Percentiles rank a stretch among this genome's conserved stretches.
Conservation (phyloP, 1,140 invertebrate species). For the Linepithema humile region DNA sequence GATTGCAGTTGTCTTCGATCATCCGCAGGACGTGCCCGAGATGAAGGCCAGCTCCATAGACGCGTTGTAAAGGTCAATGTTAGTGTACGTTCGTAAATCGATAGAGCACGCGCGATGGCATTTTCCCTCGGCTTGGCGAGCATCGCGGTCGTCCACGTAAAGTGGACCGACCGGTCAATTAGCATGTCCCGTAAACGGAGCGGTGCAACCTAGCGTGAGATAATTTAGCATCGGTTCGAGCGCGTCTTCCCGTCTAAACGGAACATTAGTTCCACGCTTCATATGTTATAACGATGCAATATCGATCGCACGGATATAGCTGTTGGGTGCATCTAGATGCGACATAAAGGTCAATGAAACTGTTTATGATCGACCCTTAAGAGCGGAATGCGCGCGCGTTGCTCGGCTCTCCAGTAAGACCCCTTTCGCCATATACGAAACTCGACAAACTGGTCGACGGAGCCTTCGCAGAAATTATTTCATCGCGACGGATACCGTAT, state of each 20-base stretch:
- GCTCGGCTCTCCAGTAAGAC: constrained; percentile 49
- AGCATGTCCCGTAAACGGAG: neutral
- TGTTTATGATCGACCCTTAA: constrained; percentile 55
- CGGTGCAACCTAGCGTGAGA: neutral
- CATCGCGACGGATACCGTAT: neutral
- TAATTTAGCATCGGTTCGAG: neutral
- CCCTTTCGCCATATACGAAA: constrained; percentile 69
- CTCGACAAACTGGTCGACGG: constrained; percentile 70
- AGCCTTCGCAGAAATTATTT: constrained; percentile 60
- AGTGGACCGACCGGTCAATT: constrained; percentile 53
- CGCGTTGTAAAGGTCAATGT: constrained; percentile 59
- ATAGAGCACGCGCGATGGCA: constrained; percentile 5
- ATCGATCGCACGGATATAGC: constrained; percentile 11
- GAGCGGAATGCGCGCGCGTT: constrained; percentile 42
- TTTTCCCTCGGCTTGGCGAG: constrained; percentile 16
- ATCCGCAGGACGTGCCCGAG: neutral
- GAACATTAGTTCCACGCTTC: constrained; percentile 4
- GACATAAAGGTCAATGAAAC: constrained; percentile 65
- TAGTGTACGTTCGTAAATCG: constrained; percentile 60
- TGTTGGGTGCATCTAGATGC: constrained; percentile 1
- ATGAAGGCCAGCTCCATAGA: constrained; percentile 13
- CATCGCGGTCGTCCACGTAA: constrained; percentile 2
- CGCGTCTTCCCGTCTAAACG: neutral
- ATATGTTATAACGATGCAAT: constrained; percentile 7
- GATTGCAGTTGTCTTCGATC: neutral